phyloP scores from a whole-genome alignment of 2,113 vertebrate genomes.

The Motacilla alba region DNA sequence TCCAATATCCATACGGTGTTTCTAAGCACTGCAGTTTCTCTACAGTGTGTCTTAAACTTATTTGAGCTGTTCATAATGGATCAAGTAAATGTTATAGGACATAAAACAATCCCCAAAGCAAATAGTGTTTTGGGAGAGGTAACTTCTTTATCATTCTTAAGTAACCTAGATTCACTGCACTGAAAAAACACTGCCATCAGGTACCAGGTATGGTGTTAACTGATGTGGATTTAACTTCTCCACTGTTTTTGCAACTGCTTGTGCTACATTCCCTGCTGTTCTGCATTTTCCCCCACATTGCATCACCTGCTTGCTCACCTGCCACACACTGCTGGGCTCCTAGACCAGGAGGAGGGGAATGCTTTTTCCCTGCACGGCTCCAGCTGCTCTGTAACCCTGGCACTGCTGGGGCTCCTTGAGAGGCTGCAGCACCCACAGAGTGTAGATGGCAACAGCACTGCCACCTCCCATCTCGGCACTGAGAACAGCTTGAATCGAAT shows the following conservation, averaged over 20 bases:
- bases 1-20: not conserved
- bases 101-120: not conserved
- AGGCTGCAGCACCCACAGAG: not conserved
- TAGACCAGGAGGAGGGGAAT: not conserved
- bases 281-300: accelerated
- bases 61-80: not conserved
- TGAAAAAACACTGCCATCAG: not conserved
- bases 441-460: not conserved
- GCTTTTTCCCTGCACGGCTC: not conserved
- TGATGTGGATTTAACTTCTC: not conserved
- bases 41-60: not conserved
- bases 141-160: not conserved
- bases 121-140: not conserved
- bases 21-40: not conserved
- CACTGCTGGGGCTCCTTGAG: not conserved
- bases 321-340: not conserved
- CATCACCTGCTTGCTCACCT: not conserved
- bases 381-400: not conserved
- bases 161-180: not conserved
- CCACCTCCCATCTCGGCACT: not conserved
- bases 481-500: not conserved
- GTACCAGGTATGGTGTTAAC: not conserved
- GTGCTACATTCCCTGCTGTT: not conserved
- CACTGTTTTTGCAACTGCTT: not conserved
- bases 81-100: not conserved